Conservation (phyloP, 1,140 invertebrate species). For the Drosophila arizonae region DNA sequence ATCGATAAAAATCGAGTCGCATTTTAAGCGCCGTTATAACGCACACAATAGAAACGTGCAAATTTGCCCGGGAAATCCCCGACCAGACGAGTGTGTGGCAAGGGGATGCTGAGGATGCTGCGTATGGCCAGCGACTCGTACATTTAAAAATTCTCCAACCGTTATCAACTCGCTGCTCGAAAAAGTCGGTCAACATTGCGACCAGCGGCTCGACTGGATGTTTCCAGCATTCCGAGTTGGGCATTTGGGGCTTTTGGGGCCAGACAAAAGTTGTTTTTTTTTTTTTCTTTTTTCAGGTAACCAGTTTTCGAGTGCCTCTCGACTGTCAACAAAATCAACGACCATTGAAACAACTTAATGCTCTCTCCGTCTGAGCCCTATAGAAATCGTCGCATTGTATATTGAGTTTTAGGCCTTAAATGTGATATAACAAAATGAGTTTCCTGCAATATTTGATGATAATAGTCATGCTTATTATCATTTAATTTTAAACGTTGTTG, state of each 20-base stretch:
- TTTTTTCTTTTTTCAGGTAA: slow-evolving; percentile 25
- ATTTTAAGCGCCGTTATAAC: slow-evolving; percentile 63
- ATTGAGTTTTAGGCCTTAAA: not conserved
- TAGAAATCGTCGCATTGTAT: not conserved
- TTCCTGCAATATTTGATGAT: not conserved
- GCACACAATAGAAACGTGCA: slow-evolving; percentile 76
- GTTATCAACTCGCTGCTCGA: slow-evolving; percentile 55
- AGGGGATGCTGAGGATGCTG: not conserved
- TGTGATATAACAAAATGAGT: not conserved
- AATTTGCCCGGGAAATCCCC: slow-evolving; percentile 46
- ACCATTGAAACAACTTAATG: slow-evolving; percentile 14
- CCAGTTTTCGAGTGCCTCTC: slow-evolving; percentile 32
- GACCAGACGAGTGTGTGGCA: slow-evolving; percentile 4
- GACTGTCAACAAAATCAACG: slow-evolving; percentile 24
- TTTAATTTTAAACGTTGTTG: too few species aligned
- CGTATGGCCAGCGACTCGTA: slow-evolving; percentile 10
- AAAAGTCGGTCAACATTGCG: slow-evolving; percentile 70
- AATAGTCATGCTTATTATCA: too few species aligned
- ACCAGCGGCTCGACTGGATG: slow-evolving; percentile 16
- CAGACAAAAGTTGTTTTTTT: slow-evolving; percentile 15
- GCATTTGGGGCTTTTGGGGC: slow-evolving; percentile 8
- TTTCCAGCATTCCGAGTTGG: not conserved
- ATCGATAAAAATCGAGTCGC: slow-evolving; percentile 78
- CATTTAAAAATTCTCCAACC: slow-evolving; percentile 58
- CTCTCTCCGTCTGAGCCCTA: slow-evolving; percentile 3